phyloP scores from a whole-genome alignment of 2,888 invertebrate genomes.

The Dolichopus griseipennis region DNA sequence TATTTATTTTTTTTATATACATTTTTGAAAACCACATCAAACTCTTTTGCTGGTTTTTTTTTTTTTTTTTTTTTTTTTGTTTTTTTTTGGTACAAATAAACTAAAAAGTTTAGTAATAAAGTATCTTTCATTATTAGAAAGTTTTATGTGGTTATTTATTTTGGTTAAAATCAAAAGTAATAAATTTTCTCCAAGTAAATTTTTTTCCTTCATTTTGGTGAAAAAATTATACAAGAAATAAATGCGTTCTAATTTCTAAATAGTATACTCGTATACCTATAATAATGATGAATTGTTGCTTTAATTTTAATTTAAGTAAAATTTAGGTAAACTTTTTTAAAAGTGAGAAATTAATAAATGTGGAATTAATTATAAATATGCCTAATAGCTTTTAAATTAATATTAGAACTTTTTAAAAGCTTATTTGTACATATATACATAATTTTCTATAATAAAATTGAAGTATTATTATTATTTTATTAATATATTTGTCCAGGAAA shows the following conservation, averaged over 20 bases:
- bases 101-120: slow-evolving; percentile 4
- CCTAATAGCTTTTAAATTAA: too few species aligned
- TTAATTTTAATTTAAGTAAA: not conserved
- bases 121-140: slow-evolving; percentile 1
- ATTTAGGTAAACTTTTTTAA: not conserved
- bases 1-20: not conserved
- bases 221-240: not conserved
- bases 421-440: too few species aligned
- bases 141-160: not conserved
- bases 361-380: too few species aligned
- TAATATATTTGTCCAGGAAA: too few species aligned
- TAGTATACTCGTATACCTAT: too few species aligned
- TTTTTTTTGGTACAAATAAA: not conserved
- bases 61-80: not conserved
- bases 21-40: not conserved
- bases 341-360: not conserved
- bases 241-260: not conserved
- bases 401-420: too few species aligned
- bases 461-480: too few species aligned
- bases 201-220: too few species aligned
- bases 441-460: too few species aligned
- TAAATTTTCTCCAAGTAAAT: not conserved
- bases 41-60: not conserved
- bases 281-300: not conserved
- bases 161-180: slow-evolving; percentile 6